Percentiles rank a stretch among this genome's conserved stretches.
These are phyloP conservation scores for Chironomus striatipennis DNA, from an alignment of 1,140 invertebrate species.

Conservation along the genomic window DNA sequence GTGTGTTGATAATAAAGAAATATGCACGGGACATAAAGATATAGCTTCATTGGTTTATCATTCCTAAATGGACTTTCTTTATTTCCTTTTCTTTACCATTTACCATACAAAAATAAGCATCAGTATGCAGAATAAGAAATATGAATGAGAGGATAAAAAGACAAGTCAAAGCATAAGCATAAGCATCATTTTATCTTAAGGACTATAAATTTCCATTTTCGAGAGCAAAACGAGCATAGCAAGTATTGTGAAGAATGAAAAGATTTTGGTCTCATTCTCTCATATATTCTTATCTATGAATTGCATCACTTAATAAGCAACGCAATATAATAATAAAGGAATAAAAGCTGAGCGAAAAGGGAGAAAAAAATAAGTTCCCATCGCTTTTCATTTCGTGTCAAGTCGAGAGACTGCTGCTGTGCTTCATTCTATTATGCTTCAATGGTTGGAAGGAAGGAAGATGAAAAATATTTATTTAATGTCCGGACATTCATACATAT, in stretches of 20 bases:
- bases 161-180: not conserved
- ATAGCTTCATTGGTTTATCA: constrained; percentile 13
- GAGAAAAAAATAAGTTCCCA: not conserved
- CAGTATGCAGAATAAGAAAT: not conserved
- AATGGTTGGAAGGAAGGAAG: too few relatives aligned
- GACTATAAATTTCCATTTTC: not conserved
- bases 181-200: not conserved
- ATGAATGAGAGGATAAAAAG: not conserved
- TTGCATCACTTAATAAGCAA: constrained; percentile 8
- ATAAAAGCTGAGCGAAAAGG: not conserved
- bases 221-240: not conserved
- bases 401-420: not conserved
- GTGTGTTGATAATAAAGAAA: constrained; percentile 8
- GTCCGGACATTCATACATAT: not conserved
- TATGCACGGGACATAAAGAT: constrained; percentile 2
- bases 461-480: not conserved
- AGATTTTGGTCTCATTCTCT: not conserved
- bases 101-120: not conserved
- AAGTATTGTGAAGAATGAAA: not conserved
- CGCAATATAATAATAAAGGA: not conserved
- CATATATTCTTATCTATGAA: constrained; percentile 7
- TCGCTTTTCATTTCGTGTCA: not conserved
- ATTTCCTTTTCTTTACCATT: not conserved
- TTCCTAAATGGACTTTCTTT: constrained; percentile 5
- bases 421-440: too few relatives aligned